phyloP scores from a whole-genome alignment of 2,113 vertebrate species.

The Bufo bufo region DNA sequence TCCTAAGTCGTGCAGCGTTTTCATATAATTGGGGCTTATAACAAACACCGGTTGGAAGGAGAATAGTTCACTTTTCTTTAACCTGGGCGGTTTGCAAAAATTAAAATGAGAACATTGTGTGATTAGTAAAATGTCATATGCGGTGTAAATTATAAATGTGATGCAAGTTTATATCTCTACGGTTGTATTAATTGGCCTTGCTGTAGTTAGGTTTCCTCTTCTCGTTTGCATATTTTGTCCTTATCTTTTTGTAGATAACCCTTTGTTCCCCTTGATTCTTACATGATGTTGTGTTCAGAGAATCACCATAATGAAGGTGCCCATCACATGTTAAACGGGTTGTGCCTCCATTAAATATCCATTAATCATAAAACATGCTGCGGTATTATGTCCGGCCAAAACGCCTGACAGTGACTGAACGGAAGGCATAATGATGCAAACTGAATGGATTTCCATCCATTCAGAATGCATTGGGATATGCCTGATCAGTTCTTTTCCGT shows the following conservation, averaged over 20 bases:
- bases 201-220: not conserved
- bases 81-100: conserved; percentile 59
- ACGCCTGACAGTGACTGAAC: too few species aligned
- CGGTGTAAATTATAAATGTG: conserved; percentile 50
- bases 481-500: too few species aligned
- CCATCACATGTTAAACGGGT: too few species aligned
- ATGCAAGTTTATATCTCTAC: not conserved
- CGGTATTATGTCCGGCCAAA: too few species aligned
- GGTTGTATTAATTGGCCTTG: not conserved
- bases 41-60: not conserved
- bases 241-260: not conserved
- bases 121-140: conserved; percentile 42
- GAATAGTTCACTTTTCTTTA: conserved; percentile 44
- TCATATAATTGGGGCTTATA: not conserved
- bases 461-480: too few species aligned
- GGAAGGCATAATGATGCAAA: too few species aligned
- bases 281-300: too few species aligned
- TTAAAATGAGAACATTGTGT: conserved; percentile 30
- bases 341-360: too few species aligned
- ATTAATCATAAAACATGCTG: too few species aligned
- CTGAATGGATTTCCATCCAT: too few species aligned
- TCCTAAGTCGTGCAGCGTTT: not conserved
- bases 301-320: not conserved
- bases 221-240: not conserved
- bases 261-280: not conserved